Evolutionary conservation across 2,113 vertebrate genomes (phyloP).

Genomic region (Leptobrachium leishanense): DNA sequence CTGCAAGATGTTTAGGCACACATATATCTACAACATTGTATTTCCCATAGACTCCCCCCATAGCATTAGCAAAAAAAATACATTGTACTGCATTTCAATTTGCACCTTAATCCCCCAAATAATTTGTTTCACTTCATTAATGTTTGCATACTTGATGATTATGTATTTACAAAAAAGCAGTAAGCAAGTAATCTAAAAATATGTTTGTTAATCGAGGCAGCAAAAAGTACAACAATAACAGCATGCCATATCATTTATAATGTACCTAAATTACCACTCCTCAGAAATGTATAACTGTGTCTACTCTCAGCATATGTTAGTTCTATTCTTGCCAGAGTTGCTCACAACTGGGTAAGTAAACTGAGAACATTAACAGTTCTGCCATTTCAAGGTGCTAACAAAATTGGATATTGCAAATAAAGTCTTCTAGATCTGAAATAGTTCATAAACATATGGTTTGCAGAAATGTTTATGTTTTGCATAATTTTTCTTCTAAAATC

Average conservation of each 20-base stretch:
- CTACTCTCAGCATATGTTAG: conserved; percentile 21
- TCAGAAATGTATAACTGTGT: conserved; percentile 13
- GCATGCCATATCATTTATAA: conserved; percentile 14
- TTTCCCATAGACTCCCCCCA: too few relatives aligned
- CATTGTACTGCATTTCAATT: not conserved
- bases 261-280: conserved; percentile 6
- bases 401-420: not conserved
- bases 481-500: too few relatives aligned
- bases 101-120: not conserved
- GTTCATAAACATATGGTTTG: conserved; percentile 7
- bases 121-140: not conserved
- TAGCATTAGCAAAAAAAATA: not conserved
- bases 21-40: too few relatives aligned
- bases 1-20: too few relatives aligned
- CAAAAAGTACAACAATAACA: conserved; percentile 20
- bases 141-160: conserved; percentile 3
- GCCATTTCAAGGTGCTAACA: conserved; percentile 10
- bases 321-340: conserved; percentile 21
- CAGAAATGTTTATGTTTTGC: not conserved
- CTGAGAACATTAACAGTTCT: conserved; percentile 21
- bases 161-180: conserved; percentile 1
- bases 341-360: conserved; percentile 6
- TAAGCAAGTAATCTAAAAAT: conserved; percentile 19
- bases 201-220: conserved; percentile 28
- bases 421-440: not conserved